A percentile compares a stretch with the other conserved stretches of the same genome.
Conservation (phyloP, 2,113 vertebrate species). For the Indicator maculatus region DNA sequence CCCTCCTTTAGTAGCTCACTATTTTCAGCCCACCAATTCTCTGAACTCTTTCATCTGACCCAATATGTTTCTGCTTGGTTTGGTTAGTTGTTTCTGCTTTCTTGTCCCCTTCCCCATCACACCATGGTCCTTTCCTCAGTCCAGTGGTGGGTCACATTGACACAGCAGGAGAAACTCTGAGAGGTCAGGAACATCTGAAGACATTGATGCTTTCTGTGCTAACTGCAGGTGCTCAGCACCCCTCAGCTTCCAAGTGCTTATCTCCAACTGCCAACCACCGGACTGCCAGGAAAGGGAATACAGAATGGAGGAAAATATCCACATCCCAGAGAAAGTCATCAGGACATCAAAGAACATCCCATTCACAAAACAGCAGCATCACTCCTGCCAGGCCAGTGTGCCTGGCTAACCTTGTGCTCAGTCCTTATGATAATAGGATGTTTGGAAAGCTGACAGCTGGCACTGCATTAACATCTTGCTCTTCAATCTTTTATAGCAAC, state of each 20-base stretch:
- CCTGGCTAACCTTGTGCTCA: constrained; percentile 72
- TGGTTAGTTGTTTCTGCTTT: not conserved
- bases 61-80: not conserved
- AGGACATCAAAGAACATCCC: constrained; percentile 51
- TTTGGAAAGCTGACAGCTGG: constrained; percentile 78
- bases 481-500: constrained; percentile 63
- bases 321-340: constrained; percentile 41
- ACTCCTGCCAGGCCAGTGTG: not conserved
- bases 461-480: constrained; percentile 37
- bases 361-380: constrained; percentile 38
- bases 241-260: not conserved
- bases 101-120: not conserved
- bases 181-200: not conserved
- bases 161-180: not conserved
- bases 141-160: not conserved
- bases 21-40: not conserved
- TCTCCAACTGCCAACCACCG: not conserved
- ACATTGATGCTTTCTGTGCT: not conserved
- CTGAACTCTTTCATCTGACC: not conserved
- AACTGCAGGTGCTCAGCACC: not conserved
- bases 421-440: constrained; percentile 46
- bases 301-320: not conserved
- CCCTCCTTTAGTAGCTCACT: not conserved
- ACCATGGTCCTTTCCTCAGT: not conserved
- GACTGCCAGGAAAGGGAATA: not conserved